Conservation (phyloP, 2,113 vertebrate genomes). For the Corvus cornix region DNA sequence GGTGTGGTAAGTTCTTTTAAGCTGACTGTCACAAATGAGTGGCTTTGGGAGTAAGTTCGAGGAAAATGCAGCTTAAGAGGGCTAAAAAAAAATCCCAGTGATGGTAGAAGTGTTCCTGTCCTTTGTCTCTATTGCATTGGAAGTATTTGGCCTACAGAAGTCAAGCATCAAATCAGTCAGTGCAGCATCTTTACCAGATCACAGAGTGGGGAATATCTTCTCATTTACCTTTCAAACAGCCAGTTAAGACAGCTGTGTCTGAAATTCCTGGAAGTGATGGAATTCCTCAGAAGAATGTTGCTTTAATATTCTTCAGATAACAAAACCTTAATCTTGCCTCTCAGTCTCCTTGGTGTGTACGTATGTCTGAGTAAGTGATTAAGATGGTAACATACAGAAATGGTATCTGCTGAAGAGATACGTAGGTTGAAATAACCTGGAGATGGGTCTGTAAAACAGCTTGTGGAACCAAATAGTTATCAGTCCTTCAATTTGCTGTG, state of each 20-base stretch:
- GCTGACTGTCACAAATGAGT: background rate
- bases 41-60: background rate
- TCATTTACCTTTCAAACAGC: background rate
- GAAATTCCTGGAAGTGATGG: background rate
- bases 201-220: background rate
- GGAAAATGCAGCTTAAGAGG: background rate
- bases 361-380: accelerated
- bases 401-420: accelerated
- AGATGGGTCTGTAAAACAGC: background rate
- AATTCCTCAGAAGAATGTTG: background rate
- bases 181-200: background rate
- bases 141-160: background rate
- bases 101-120: background rate
- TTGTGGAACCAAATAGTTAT: background rate
- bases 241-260: background rate
- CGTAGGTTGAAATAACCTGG: accelerated
- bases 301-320: background rate
- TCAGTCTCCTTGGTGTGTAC: background rate
- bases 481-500: background rate
- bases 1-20: slow-evolving; percentile 22
- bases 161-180: background rate
- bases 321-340: background rate
- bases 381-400: accelerated
- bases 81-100: background rate
- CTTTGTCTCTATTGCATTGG: background rate